Conservation (phyloP, 2,113 vertebrate genomes). For the Uria aalge region DNA sequence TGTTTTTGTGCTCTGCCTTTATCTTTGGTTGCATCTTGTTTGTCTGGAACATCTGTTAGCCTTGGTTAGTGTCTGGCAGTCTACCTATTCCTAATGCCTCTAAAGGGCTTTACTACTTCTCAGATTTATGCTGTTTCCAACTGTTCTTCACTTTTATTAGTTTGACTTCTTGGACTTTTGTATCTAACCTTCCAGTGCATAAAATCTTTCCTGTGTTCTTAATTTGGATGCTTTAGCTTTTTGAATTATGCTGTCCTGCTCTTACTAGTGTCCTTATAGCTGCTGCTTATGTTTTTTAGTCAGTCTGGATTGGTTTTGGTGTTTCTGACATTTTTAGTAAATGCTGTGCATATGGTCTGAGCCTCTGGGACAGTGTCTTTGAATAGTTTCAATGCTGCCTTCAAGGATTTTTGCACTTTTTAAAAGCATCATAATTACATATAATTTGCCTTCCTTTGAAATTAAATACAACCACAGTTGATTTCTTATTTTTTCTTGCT, state of each 20-base stretch:
- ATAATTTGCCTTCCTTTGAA: neutral
- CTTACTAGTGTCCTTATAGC: neutral
- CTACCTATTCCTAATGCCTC: neutral
- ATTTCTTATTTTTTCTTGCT: conserved; percentile 8
- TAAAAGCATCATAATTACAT: neutral
- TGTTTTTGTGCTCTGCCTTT: neutral
- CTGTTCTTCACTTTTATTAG: neutral
- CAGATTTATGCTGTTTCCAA: neutral
- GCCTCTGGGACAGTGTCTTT: neutral
- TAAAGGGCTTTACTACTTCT: neutral
- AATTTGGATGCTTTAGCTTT: neutral
- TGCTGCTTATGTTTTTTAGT: neutral
- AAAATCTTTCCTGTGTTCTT: neutral
- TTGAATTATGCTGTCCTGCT: neutral
- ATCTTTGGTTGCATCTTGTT: neutral
- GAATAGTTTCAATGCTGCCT: neutral
- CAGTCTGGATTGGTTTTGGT: neutral
- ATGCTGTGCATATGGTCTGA: neutral
- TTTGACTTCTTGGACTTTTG: neutral
- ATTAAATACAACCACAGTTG: neutral
- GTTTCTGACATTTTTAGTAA: neutral
- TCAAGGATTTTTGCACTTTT: conserved; percentile 28
- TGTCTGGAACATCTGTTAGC: neutral
- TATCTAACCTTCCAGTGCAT: neutral
- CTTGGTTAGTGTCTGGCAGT: neutral